A percentile compares a stretch with the other conserved stretches of the same genome.
Evolutionary conservation across 1,140 invertebrate genomes (phyloP).

Genomic region (Drosophila sproati): DNA sequence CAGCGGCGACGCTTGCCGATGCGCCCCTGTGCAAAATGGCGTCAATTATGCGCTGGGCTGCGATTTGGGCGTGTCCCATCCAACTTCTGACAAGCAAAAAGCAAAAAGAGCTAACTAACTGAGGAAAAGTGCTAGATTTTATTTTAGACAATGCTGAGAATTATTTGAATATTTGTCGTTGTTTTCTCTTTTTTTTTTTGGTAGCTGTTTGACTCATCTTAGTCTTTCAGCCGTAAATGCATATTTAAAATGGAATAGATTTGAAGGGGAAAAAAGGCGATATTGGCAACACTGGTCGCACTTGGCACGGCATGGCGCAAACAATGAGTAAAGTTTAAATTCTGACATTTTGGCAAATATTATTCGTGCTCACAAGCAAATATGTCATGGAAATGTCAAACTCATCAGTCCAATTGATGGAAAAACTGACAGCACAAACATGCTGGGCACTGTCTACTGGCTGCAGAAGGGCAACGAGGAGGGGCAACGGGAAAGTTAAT

Average conservation of each 20-base stretch:
- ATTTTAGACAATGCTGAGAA: not conserved
- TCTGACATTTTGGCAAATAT: slow-evolving; percentile 83
- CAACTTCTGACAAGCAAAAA: not conserved
- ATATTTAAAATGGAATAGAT: too few species aligned
- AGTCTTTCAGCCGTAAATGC: too few species aligned
- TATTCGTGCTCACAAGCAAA: slow-evolving; percentile 77
- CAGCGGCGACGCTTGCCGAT: slow-evolving; percentile 26
- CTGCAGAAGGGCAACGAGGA: not conserved
- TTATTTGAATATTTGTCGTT: not conserved
- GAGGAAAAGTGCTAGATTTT: not conserved
- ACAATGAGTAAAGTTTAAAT: slow-evolving; percentile 80
- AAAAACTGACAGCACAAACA: slow-evolving; percentile 69
- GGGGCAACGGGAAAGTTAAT: not conserved
- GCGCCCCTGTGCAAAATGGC: slow-evolving; percentile 56
- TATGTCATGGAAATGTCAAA: slow-evolving; percentile 82
- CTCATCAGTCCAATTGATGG: slow-evolving; percentile 76
- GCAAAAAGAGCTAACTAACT: not conserved
- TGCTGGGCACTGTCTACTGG: slow-evolving; percentile 11
- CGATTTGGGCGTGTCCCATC: slow-evolving; percentile 37
- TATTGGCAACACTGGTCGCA: not conserved
- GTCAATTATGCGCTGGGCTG: slow-evolving; percentile 69
- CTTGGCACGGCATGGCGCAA: slow-evolving; percentile 76
- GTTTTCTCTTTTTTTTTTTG: too few species aligned
- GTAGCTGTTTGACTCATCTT: too few species aligned
- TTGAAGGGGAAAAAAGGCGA: not conserved